Conservation (phyloP, 2,113 vertebrate species). For the Periophthalmodon schlosseri region DNA sequence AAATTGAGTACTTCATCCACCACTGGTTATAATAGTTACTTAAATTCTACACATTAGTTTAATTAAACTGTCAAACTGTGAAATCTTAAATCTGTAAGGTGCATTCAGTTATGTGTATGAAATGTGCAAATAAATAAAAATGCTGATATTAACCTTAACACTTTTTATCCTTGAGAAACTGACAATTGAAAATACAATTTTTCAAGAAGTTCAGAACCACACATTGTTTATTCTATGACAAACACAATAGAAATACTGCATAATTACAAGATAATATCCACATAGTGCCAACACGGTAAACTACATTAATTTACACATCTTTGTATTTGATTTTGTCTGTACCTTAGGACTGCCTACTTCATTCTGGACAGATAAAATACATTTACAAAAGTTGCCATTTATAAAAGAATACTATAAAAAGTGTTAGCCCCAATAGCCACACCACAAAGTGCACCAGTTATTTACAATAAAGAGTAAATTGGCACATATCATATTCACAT, state of each 20-base stretch:
- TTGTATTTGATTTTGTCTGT: constrained; percentile 20
- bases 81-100: too few relatives aligned
- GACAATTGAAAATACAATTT: neutral
- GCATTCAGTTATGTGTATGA: too few relatives aligned
- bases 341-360: constrained; percentile 43
- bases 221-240: constrained; percentile 12
- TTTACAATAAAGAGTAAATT: constrained; percentile 31
- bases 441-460: constrained; percentile 33
- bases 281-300: neutral
- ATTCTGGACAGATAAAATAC: constrained; percentile 45
- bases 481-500: constrained; percentile 41
- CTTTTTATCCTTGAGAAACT: neutral
- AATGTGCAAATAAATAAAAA: too few relatives aligned
- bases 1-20: too few relatives aligned
- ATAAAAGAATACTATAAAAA: constrained; percentile 64
- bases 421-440: constrained; percentile 25
- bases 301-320: constrained; percentile 26
- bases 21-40: too few relatives aligned
- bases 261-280: constrained; percentile 21
- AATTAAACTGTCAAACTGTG: too few relatives aligned
- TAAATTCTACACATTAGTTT: too few relatives aligned
- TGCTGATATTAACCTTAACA: neutral
- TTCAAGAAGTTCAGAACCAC: neutral
- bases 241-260: constrained; percentile 23
- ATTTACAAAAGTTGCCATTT: constrained; percentile 43